Conservation (phyloP, 2,113 vertebrate species). For the Seriola dumerili region DNA sequence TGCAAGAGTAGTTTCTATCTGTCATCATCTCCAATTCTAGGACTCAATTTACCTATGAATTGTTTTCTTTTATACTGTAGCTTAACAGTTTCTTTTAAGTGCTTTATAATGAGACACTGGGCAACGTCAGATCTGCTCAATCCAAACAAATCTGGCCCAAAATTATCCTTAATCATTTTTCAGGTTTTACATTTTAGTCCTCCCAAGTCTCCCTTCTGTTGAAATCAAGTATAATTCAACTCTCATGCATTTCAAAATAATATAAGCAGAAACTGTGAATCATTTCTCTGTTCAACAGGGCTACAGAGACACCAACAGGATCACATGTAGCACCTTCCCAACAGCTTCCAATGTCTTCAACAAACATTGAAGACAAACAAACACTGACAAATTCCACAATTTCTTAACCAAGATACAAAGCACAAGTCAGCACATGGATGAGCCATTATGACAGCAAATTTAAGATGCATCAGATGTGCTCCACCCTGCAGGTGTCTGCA, state of each 20-base stretch:
- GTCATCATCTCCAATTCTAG: neutral
- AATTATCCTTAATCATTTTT: slow-evolving; percentile 8
- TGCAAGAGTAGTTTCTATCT: slow-evolving; percentile 2
- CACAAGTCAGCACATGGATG: neutral
- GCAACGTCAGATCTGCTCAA: neutral
- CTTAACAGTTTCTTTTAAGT: slow-evolving; percentile 77
- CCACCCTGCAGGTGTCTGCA: neutral
- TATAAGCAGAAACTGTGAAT: neutral
- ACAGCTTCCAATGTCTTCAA: neutral
- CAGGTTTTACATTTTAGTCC: neutral
- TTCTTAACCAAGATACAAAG: neutral
- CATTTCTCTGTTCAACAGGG: neutral
- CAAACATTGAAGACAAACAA: neutral
- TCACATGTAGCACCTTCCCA: slow-evolving; percentile 11
- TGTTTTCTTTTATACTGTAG: slow-evolving; percentile 65
- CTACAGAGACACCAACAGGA: slow-evolving; percentile 14
- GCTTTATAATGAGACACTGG: slow-evolving; percentile 47
- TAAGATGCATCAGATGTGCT: neutral
- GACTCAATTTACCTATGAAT: slow-evolving; percentile 11
- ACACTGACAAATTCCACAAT: neutral
- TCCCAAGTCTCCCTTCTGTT: neutral
- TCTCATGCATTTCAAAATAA: neutral
- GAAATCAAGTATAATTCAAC: neutral
- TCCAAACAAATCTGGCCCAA: slow-evolving; percentile 8
- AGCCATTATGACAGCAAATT: slow-evolving; percentile 3